Conservation (phyloP, 2,113 vertebrate species). For the Phalacrocorax carbo region DNA sequence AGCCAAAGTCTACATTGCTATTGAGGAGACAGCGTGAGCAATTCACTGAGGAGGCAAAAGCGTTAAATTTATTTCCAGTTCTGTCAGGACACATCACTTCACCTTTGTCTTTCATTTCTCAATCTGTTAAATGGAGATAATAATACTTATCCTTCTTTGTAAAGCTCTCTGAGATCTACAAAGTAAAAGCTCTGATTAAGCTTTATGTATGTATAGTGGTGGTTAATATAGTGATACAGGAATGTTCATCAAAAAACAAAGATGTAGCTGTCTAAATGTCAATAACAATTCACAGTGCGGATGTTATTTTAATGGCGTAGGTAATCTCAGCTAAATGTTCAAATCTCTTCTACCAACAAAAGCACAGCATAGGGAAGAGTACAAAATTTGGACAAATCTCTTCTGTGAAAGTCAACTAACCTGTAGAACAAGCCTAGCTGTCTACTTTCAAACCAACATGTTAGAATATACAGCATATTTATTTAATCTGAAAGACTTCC, state of each 20-base stretch:
- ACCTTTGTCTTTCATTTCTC: conserved; percentile 41
- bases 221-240: background rate
- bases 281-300: conserved; percentile 26
- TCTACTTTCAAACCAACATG: background rate
- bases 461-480: background rate
- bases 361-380: background rate
- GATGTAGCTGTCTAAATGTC: conserved; percentile 43
- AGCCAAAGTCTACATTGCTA: background rate
- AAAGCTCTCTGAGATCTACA: conserved; percentile 33
- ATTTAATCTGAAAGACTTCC: background rate
- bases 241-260: conserved; percentile 53
- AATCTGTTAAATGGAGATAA: conserved; percentile 42
- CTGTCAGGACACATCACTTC: background rate
- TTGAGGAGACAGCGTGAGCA: background rate
- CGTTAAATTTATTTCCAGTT: background rate
- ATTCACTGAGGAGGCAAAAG: conserved; percentile 1
- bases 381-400: conserved; percentile 28
- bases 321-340: conserved; percentile 53
- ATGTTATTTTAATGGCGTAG: conserved; percentile 3
- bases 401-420: background rate
- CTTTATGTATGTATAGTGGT: conserved; percentile 6
- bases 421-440: background rate
- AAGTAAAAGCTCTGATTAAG: conserved; percentile 42
- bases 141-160: conserved; percentile 42
- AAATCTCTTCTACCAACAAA: conserved; percentile 57